These are phyloP conservation scores for Andrena flavipes DNA, from an alignment of 2,888 invertebrate species.

Conservation along the genomic window DNA sequence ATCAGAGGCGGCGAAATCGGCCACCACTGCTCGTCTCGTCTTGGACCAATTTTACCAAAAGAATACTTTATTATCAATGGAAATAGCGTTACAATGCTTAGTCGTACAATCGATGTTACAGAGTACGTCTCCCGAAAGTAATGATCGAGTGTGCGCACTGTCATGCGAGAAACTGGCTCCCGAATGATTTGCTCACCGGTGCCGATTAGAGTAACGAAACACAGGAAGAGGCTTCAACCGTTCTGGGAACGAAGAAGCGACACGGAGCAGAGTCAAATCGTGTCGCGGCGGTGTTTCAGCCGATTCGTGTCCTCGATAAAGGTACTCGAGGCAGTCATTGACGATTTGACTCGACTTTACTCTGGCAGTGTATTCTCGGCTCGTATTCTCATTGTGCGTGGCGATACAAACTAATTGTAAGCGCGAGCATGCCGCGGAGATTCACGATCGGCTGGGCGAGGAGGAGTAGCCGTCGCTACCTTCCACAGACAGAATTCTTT, in stretches of 20 bases:
- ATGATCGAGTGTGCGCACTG: neutral
- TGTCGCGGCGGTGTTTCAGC: neutral
- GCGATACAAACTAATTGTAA: constrained; percentile 4
- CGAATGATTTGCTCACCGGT: constrained; percentile 5
- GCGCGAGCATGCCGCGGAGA: neutral
- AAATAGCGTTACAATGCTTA: constrained; percentile 78
- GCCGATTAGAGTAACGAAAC: neutral
- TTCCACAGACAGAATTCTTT: neutral
- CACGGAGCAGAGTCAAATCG: neutral
- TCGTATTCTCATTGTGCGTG: constrained; percentile 7
- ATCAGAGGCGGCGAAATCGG: neutral
- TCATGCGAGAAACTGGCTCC: constrained; percentile 7
- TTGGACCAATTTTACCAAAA: constrained; percentile 70
- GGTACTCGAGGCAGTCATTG: no score
- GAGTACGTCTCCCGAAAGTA: constrained; percentile 57
- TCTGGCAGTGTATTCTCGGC: constrained; percentile 13
- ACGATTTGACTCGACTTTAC: constrained; percentile 13
- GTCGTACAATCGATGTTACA: constrained; percentile 71
- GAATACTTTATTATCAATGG: constrained; percentile 80
- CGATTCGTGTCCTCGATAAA: neutral
- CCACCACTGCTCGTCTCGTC: neutral
- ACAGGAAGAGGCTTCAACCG: neutral
- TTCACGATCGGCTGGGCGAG: constrained; percentile 3
- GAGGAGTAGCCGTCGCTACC: neutral
- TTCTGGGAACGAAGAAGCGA: neutral